These are phyloP conservation scores for Peucedramus taeniatus DNA, from an alignment of 2,113 vertebrate genomes.

Conservation along the genomic window DNA sequence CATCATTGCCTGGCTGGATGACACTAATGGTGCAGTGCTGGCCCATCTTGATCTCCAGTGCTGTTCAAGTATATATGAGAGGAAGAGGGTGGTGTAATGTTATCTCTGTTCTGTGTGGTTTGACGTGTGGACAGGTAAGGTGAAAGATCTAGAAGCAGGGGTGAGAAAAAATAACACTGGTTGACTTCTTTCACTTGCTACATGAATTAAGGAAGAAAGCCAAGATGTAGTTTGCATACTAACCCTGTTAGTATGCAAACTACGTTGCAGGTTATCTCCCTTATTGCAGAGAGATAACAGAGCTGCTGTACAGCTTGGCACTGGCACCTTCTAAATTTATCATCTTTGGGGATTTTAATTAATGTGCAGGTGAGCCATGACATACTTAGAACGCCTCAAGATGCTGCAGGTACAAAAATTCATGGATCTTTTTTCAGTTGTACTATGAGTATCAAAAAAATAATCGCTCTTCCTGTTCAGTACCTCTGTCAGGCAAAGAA, in stretches of 20 bases:
- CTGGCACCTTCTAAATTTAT: neutral
- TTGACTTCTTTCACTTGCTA: neutral
- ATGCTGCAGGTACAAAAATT: neutral
- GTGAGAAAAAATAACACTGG: neutral
- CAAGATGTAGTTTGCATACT: too few relatives aligned
- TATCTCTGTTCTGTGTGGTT: neutral
- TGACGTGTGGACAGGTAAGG: neutral
- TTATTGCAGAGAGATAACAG: neutral
- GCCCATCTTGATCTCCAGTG: neutral
- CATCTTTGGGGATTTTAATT: neutral
- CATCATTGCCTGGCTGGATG: neutral
- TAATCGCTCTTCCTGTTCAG: neutral
- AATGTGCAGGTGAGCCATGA: neutral
- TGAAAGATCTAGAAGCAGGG: neutral
- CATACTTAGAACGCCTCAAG: neutral
- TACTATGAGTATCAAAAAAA: neutral
- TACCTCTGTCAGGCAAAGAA: neutral
- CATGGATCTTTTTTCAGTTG: neutral
- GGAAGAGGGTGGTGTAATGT: rapidly evolving
- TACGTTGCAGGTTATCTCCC: neutral
- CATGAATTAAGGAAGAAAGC: neutral
- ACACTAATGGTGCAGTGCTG: neutral
- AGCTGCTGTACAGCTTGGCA: neutral
- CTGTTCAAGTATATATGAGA: neutral
- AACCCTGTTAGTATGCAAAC: neutral